Base-by-base conservation (phyloP, 1,140 invertebrate species). In the Leucophenga varia region DNA sequence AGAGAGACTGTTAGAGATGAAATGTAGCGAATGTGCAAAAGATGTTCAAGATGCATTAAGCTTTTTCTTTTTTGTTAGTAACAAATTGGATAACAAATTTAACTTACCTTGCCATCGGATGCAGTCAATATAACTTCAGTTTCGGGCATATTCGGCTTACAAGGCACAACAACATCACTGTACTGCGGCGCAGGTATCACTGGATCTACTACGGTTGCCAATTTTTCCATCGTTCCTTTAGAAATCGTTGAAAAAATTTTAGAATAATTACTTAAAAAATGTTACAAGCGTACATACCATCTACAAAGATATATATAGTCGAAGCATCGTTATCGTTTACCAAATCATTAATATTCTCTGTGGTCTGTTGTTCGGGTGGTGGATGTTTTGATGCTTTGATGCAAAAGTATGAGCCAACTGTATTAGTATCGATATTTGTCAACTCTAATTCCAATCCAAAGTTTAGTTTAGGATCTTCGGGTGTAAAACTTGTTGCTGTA, bases 131-230 rank as follows among this genome's bases (percentile, higher is more conserved):
- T 53, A 3, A 88, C 81, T 30, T 79, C 74, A 20, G 83, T 77
- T 55, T 84, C 77, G 9, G 85, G 85, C 31, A 82, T 82, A 21
- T 86, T 82, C 37, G 86, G 85, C 57, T 82, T 81, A 77, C 86
- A 89, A 52, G 84, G 84, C 55, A 87, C 79, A 12, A 80, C 57
- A 10, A 79, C 70, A 36, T 77, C 73, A 22, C 61, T 64, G 47
- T 78, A 78, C 41, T 76, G 73, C 25, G 60, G 61, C 3, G 72
- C 76, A 30, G 54, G 55, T 16, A 82, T 59, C 12, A 78, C 52
- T 16, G 63, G 30, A 6, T 50, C 17, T 59, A 70, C 43, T 10
- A 17, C n/a, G n/a, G n/a, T n/a, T n/a, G n/a, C n/a, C n/a, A n/a
- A n/a, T n/a, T n/a, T n/a, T n/a, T n/a, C n/a, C n/a, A n/a, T n/a